Percentiles rank a stretch among this genome's conserved stretches.
Conservation (phyloP, 2,888 invertebrate genomes). For the Xanthia togata region DNA sequence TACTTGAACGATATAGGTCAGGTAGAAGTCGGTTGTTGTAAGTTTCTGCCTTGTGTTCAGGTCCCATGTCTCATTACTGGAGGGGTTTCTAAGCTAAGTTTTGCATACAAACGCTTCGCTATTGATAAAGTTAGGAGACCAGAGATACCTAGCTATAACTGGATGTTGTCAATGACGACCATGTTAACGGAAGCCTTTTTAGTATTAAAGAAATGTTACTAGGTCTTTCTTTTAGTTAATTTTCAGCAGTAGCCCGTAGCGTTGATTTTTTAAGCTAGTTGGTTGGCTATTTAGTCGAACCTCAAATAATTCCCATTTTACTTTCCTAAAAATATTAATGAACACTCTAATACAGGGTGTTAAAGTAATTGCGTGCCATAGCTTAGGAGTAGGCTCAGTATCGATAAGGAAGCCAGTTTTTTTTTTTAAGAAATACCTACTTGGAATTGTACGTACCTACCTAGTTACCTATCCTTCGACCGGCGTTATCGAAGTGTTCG, state of each 20-base stretch:
- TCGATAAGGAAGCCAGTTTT: no score
- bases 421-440: no score
- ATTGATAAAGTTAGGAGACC: background rate
- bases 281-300: no score
- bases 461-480: no score
- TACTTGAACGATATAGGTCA: slow-evolving; percentile 2
- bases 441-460: no score
- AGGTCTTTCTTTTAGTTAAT: background rate
- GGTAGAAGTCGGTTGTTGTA: background rate
- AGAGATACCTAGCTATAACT: background rate
- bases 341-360: no score
- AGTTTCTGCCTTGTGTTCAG: slow-evolving; percentile 7
- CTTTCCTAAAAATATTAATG: no score
- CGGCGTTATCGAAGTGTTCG: no score
- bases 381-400: no score
- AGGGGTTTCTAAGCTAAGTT: background rate
- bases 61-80: background rate
- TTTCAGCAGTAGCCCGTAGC: no score
- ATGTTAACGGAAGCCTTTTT: background rate
- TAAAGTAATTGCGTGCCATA: no score
- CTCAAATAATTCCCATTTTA: no score
- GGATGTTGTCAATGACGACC: background rate
- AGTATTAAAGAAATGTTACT: background rate
- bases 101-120: background rate
- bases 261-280: background rate